Percentiles rank a stretch among this genome's conserved stretches.
Conservation (phyloP, 1,140 invertebrate genomes). For the Mesaphorura yosii region DNA sequence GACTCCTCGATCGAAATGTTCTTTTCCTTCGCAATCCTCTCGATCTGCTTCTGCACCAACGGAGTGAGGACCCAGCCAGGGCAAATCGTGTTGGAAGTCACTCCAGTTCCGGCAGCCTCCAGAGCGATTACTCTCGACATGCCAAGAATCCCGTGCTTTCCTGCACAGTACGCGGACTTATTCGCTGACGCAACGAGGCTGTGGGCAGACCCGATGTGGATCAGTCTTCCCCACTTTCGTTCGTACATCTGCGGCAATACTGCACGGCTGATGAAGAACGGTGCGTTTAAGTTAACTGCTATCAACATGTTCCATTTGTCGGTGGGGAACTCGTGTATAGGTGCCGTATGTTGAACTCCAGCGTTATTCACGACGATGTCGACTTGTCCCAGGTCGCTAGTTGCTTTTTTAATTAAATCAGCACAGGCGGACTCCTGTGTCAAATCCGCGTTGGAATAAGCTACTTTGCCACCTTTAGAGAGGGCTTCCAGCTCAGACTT, state of each 20-base stretch:
- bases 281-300: conserved; percentile 34
- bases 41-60: conserved; percentile 30
- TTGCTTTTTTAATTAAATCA: conserved; percentile 17
- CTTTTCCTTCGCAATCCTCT: conserved; percentile 23
- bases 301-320: conserved; percentile 36
- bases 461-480: not conserved
- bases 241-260: conserved; percentile 34
- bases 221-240: conserved; percentile 35
- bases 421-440: conserved; percentile 1
- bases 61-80: conserved; percentile 38
- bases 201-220: conserved; percentile 36
- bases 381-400: conserved; percentile 26
- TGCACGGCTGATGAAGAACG: conserved; percentile 33
- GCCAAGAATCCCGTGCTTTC: conserved; percentile 36
- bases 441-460: conserved; percentile 11
- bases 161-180: conserved; percentile 35
- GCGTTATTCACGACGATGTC: conserved; percentile 36
- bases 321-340: conserved; percentile 33
- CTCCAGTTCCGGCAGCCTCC: conserved; percentile 34
- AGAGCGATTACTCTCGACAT: conserved; percentile 35
- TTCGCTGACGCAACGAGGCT: conserved; percentile 33
- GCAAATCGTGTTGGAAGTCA: conserved; percentile 36
- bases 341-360: conserved; percentile 35
- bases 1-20: conserved; percentile 10
- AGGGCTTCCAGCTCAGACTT: conserved; percentile 2